Base-by-base conservation (phyloP, 2,113 vertebrate species). In the Callipepla squamata region DNA sequence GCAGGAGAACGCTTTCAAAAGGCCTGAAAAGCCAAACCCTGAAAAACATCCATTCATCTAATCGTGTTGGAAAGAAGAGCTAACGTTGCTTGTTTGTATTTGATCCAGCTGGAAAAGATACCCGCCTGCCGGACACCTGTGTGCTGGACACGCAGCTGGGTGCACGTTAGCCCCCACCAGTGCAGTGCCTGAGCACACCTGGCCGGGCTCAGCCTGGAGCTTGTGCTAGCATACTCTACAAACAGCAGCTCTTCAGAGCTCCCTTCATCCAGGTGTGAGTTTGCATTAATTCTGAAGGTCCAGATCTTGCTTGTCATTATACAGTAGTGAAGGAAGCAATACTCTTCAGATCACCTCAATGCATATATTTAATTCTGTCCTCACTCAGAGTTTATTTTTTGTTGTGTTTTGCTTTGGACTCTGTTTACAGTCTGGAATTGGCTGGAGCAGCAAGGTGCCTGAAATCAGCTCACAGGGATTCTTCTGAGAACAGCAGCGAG, bases 401-500 rank as follows among this genome's bases (percentile, higher is more conserved):
- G 3, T 14, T 79, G 44, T 7, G 7, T 73, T 80, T 79, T 83
- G 32, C 76, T 91, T 81, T 45, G 9, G 34, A 36, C 78, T 85
- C 72, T 95, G 69, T 90, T 94, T 90, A 50, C 89, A 81, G 63
- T 78, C 85, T 89, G 55, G 85, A 92, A 68, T 47, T 69, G 79
- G 34, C 25, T 85, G 65, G 17, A 85, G 55, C 70, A 85, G 69
- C 3, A 2, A 66, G 87, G 32, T 79, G 25, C 55, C 68, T 81
- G 45, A 82, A 94, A 89, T 28, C 81, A 92, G 78, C 55, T 87
- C 65, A 28, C 6, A 58, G 19, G 12, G n/a, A 28, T 57, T 85
- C 80, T 91, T 70, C 84, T 76, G 70, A 91, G 78, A 75, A 78
- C 74, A 62, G 17, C 38, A 76, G 26, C 36, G 26, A 55, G 14